Base-by-base conservation (phyloP, 1,140 invertebrate species). In the Drosophila prosaltans region DNA sequence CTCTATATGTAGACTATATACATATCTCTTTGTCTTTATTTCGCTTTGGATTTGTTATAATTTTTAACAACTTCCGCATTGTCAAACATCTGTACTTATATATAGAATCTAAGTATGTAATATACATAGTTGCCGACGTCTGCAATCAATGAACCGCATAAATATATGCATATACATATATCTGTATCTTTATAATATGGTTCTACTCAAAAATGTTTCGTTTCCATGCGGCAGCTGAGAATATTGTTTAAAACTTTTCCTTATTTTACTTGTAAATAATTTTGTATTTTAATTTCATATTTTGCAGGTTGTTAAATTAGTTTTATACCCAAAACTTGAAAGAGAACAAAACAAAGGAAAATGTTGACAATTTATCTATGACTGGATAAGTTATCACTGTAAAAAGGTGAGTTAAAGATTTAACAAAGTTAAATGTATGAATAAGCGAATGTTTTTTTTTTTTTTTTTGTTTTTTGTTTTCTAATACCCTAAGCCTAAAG, bases 31-130 rank as follows among this genome's bases (percentile, higher is more conserved):
- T 80, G 77, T 88, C 83, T 88, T 89, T 88, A 77, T 80, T 75
- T 88, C 74, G 73, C 80, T 72, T 89, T 80, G 84, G 80, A 88
- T 89, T 88, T 88, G 84, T 84, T 84, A 84, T 79, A 78, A 78
- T 78, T 84, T 79, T 80, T 75, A 89, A 83, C 76, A 88, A 78
- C 84, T 88, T 88, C 83, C 83, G 83, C 84, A 80, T 88, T 88
- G 80, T 88, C 84, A 83, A 88, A 89, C 80, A 86, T 82, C 45
- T 51, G 45, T 51, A 51, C 45, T 80, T 79, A 60, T 68, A 60
- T 43, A 36, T 36, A 59, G 59, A 62, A 48, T 24, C 62, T 63
- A 67, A 61, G 24, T 65, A 68, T 26, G 11, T 65, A 30, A 60
- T 64, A 70, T 45, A 16, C 16, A 16, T 16, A 55, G 16, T 28